Base-by-base conservation (phyloP, 2,113 vertebrate species). In the Otocyon megalotis region DNA sequence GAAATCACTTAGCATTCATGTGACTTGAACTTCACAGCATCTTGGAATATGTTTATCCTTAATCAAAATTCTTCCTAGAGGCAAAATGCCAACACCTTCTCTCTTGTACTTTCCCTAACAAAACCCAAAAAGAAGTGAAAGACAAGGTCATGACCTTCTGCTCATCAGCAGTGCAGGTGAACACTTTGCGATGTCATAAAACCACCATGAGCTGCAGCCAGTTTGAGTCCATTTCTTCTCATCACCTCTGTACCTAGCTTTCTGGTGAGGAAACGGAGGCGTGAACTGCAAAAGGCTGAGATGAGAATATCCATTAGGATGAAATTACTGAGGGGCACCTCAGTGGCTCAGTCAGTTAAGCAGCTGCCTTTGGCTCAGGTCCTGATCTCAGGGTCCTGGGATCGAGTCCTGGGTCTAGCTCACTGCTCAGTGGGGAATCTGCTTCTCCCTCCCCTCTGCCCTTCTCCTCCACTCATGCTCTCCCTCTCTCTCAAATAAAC, bases 1-100 rank as follows among this genome's bases (percentile, higher is more conserved):
- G 96, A 98, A 98, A 98, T 98, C 98, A 98, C 96, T 98, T 98
- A 98, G 95, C 84, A 93, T 96, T 96, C 96, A 97, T 50, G 80
- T 84, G 92, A 97, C 96, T 98, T 97, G 95, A 88, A 8, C 95
- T 97, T 96, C 95, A 87, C 32, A 32, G 97, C 90, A 97, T 97
- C 97, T 94, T 97, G 71, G 96, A 98, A 98, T 97, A 96, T 98
- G 98, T 98, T 98, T 97, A 97, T 95, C 87, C 84, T 97, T 94
- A 93, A 97, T 98, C 95, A 97, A 96, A 98, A 97, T 94, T 97
- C 96, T 97, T 95, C 62, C 90, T 74, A 53, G 71, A 96, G 95
- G 92, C 97, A 97, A 90, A 94, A 97, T 90, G 96, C 95, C 97
- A 97, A 86, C 80, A 56, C 22, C 65, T 92, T 80, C 69, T 92